These are phyloP conservation scores for Hypomesus transpacificus DNA, from an alignment of 2,113 vertebrate genomes.

Conservation along the genomic window DNA sequence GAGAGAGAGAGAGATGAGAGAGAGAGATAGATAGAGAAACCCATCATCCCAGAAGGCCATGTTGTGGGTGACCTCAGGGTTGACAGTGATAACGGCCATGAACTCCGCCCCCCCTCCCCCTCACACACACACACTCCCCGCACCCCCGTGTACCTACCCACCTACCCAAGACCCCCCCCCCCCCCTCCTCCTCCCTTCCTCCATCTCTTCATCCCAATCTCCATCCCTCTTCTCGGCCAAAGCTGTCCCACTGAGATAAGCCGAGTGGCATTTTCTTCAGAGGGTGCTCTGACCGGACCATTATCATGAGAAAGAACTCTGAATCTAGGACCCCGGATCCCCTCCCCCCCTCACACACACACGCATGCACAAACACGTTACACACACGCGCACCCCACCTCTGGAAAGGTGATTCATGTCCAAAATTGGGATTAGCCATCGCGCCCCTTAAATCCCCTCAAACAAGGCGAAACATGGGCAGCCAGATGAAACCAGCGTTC, in stretches of 20 bases:
- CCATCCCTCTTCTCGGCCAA: conserved; percentile 44
- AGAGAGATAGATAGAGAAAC: not conserved
- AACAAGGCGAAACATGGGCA: conserved; percentile 70
- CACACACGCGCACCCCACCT: conserved; percentile 1
- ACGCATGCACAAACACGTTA: too few species aligned
- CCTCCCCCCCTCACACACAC: too few species aligned
- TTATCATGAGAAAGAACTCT: conserved; percentile 92
- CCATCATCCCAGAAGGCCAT: not conserved
- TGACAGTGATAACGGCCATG: conserved; percentile 6
- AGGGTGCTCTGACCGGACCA: conserved; percentile 70
- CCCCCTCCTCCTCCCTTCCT: conserved; percentile 32
- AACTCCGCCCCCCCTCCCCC: conserved; percentile 8
- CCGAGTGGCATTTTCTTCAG: conserved; percentile 79
- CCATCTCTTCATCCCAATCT: not conserved
- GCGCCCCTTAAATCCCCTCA: conserved; percentile 92
- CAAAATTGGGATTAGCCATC: conserved; percentile 94
- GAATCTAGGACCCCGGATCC: conserved; percentile 72
- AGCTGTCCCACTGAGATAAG: conserved; percentile 90
- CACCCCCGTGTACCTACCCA: conserved; percentile 40
- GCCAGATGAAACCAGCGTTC: conserved; percentile 78
- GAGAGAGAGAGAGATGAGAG: not conserved
- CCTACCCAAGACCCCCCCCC: conserved; percentile 44
- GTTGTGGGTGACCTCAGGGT: not conserved
- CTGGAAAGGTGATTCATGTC: conserved; percentile 85
- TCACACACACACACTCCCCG: too few species aligned